Percentiles rank a stretch among this genome's conserved stretches.
Conservation (phyloP, 1,140 invertebrate genomes). For the Bombus ignitus region DNA sequence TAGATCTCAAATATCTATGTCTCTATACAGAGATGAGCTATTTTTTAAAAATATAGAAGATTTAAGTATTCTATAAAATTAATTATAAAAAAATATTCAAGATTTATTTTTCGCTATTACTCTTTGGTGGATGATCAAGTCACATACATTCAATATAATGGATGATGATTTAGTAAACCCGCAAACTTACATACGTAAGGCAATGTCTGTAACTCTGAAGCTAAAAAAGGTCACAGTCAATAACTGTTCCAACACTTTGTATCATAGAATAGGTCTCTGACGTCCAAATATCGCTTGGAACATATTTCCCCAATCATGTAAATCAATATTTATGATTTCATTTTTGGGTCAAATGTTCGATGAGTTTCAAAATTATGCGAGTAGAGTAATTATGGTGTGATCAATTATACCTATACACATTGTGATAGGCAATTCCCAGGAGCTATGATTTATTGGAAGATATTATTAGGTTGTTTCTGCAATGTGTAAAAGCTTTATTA, state of each 20-base stretch:
- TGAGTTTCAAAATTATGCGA: neutral
- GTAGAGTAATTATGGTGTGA: neutral
- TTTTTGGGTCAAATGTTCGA: neutral
- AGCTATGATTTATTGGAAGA: neutral
- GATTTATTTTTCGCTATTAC: too few species aligned
- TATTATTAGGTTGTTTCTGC: neutral
- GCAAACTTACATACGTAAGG: neutral
- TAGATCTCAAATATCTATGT: too few species aligned
- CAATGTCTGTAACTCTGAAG: neutral
- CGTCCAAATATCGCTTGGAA: neutral
- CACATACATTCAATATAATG: neutral
- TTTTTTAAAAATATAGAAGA: too few species aligned
- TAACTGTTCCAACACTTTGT: neutral
- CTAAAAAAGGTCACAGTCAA: neutral
- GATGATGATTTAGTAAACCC: neutral
- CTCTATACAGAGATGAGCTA: too few species aligned
- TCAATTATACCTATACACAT: neutral
- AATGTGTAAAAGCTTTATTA: neutral
- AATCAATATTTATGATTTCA: neutral
- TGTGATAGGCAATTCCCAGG: neutral
- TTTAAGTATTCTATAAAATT: too few species aligned
- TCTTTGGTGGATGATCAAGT: too few species aligned
- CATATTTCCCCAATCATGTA: neutral
- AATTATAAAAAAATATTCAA: too few species aligned
- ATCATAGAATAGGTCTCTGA: neutral